Base-by-base conservation (phyloP, 1,140 invertebrate species). In the Wasmannia auropunctata region DNA sequence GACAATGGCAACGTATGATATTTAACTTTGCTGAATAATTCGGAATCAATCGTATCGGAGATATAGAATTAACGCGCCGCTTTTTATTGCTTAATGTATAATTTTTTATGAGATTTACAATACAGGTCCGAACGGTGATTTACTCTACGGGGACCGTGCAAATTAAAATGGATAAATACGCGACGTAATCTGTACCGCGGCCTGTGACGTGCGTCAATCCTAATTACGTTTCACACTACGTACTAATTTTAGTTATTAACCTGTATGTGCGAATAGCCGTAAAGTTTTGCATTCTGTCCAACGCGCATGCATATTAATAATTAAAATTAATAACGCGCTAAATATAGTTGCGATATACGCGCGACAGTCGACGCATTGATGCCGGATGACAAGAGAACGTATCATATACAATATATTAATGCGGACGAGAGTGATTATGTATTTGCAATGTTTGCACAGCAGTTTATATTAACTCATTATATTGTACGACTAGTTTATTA, bases 241-340 rank as follows among this genome's bases (percentile, higher is more conserved):
- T 58, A 43, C 65, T 83, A 83, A 83, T 83, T 72, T 83, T 58
- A 74, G 51, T 83, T 58, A 83, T 83, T 72, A 74, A 72, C 67
- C 14, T 14, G 51, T 40, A 37, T 43, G 37, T 34, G 51, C 79
- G 43, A 58, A 72, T 74, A 46, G 51, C 54, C 54, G 58, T 83
- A 43, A 40, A 83, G 51, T 83, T 74, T 74, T 34, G 67, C 28
- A n/a, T 28, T 11, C 75, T 43, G 79, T 72, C 51, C 43, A 34
- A 54, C 43, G 25, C 37, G 7, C 14, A 37, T n/a, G 28, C 16
- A 74, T 83, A 60, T 83, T 83, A 83, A 74, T 83, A 83, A 83
- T 83, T 83, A 83, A 74, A 83, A 83, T 83, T 83, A 83, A 83
- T 83, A 83, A 83, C 43, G 43, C 34, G 69, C 70, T 49, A 63